Evolutionary conservation across 2,797 vertebrate genomes (phyloP).

Genomic region (Sebastes iracundus): DNA sequence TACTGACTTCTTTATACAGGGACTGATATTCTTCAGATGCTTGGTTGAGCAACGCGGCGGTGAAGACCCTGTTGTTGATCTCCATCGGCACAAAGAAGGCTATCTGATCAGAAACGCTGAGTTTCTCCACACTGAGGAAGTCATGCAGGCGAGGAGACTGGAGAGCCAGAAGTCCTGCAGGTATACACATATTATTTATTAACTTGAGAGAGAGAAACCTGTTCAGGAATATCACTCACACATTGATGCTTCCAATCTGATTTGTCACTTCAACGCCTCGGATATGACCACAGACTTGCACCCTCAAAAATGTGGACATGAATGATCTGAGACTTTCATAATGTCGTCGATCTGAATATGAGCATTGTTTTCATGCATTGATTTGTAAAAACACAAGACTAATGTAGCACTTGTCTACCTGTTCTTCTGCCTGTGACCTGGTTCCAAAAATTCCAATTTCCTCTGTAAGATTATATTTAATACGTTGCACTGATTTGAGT

Average conservation of each 20-base stretch:
- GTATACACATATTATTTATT: neutral
- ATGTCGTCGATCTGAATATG: neutral
- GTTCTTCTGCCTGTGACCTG: neutral
- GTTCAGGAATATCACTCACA: neutral
- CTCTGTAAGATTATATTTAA: neutral
- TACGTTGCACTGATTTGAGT: too few relatives aligned
- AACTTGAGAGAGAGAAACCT: neutral
- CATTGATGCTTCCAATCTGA: neutral
- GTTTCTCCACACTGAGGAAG: neutral
- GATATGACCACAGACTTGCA: neutral
- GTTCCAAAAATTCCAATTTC: neutral
- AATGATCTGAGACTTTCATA: neutral
- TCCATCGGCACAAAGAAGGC: slow-evolving; percentile 39
- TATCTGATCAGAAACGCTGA: fast-evolving
- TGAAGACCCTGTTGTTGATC: slow-evolving; percentile 71
- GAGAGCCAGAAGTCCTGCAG: slow-evolving; percentile 25
- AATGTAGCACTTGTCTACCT: too few relatives aligned
- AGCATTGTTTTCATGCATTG: neutral
- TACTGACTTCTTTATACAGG: slow-evolving; percentile 47
- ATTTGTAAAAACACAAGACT: neutral
- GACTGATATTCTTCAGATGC: slow-evolving; percentile 28
- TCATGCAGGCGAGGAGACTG: neutral
- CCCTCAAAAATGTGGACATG: neutral
- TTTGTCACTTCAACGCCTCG: neutral
- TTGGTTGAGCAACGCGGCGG: slow-evolving; percentile 8